Conservation (phyloP, 1,140 invertebrate genomes). For the Aphidius gifuensis region DNA sequence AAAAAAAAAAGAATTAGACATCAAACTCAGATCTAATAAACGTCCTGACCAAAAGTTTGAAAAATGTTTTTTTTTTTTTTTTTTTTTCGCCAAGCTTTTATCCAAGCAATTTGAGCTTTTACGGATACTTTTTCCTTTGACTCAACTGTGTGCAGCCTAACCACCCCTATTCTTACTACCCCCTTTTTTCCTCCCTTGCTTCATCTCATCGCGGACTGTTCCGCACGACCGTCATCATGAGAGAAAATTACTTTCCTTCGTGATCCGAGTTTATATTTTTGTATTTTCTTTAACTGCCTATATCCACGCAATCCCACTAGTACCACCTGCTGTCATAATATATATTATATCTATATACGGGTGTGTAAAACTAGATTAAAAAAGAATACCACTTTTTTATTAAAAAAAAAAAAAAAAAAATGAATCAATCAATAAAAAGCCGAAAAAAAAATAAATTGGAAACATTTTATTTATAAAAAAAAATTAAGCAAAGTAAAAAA, state of each 20-base stretch:
- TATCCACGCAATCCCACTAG: no score
- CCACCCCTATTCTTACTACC: no score
- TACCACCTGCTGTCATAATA: no score
- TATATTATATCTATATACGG: no score
- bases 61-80: not conserved
- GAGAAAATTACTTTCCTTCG: conserved; percentile 13
- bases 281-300: conserved; percentile 5
- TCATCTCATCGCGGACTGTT: conserved; percentile 2
- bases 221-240: conserved; percentile 13
- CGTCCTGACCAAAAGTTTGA: conserved; percentile 8
- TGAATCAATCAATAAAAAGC: no score
- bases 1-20: no score
- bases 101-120: not conserved
- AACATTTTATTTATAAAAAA: no score
- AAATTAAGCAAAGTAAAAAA: no score
- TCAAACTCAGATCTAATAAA: conserved; percentile 10
- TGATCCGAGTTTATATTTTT: conserved; percentile 17
- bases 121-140: conserved; percentile 4
- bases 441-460: no score
- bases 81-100: not conserved
- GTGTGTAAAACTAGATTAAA: no score
- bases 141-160: not conserved
- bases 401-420: no score
- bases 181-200: not conserved
- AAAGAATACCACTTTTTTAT: no score